Conservation (phyloP, 2,797 vertebrate species). For the Melanotaenia parkinsoni region DNA sequence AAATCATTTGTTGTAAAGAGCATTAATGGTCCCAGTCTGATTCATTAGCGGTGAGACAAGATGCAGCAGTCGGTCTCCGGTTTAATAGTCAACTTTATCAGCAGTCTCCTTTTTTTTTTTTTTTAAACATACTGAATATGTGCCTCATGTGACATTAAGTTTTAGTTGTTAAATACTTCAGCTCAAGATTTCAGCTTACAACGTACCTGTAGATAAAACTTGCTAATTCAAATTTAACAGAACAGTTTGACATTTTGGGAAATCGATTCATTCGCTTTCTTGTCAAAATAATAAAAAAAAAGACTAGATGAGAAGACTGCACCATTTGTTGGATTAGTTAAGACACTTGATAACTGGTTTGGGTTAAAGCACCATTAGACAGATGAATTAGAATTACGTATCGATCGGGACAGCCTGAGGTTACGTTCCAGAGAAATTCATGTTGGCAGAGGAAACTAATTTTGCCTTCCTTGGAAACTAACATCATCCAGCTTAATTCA, state of each 20-base stretch:
- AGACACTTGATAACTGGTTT: not conserved
- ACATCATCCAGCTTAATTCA: not conserved
- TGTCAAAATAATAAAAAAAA: not conserved
- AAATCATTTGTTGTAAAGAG: constrained; percentile 34
- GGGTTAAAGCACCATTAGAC: not conserved
- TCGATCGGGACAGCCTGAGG: not conserved
- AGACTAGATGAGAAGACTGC: not conserved
- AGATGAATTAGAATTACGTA: not conserved
- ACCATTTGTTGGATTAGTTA: not conserved
- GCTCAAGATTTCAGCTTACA: constrained; percentile 3
- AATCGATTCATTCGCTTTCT: constrained; percentile 14
- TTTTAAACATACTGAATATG: not conserved
- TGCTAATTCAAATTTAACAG: constrained; percentile 1
- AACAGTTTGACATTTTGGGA: constrained; percentile 29
- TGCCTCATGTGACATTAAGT: constrained; percentile 6
- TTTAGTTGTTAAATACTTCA: constrained; percentile 4
- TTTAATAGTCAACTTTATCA: not conserved
- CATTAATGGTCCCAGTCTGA: not conserved
- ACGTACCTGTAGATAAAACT: constrained; percentile 27
- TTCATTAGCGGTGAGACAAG: constrained; percentile 20
- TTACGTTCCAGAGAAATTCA: not conserved
- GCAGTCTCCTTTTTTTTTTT: not conserved
- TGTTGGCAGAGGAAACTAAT: not conserved
- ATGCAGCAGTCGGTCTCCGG: constrained; percentile 29
- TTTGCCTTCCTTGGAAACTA: not conserved